Base-by-base conservation (phyloP, 2,113 vertebrate species). In the Mormyrus lacerda region DNA sequence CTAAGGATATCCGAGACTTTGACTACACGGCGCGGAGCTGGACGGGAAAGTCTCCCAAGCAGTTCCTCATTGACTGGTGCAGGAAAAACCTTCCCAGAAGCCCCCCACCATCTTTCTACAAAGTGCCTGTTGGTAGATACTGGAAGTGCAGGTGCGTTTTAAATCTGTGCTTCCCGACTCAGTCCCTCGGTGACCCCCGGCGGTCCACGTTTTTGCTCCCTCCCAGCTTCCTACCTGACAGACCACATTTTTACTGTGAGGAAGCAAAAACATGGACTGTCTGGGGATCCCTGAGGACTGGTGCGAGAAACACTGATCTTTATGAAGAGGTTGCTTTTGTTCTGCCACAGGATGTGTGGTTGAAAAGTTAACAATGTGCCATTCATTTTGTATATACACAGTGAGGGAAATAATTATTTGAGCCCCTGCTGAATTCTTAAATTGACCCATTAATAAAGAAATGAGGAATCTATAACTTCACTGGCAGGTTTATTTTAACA, bases 1-100 rank as follows among this genome's bases (percentile, higher is more conserved):
- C 96, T 0, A 96, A 96, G 89, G 98, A 99, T 93, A 48, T 99
- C 89, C 96, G 98, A 44, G 96, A 99, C 93, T 98, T 99, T 93
- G 98, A 99, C 94, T 99, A 99, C 93, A 99, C 97, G 0, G 94
- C 97, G 91, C 97, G 98, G 90, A 99, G 98, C 93, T 99, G 98
- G 98, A 99, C 98, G 2, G 98, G 98, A 90, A 99, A 99, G 94
- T 99, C 98, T 51, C 98, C 98, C 1, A 99, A 99, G 92, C 98
- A 99, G 92, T 99, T 99, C 92, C 96, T 99, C 88, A 99, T 99
- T 19, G 98, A 99, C 93, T 99, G 98, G 98, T 97, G 98, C 93
- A 94, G 98, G 89, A 99, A 99, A 93, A 98, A 99, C 92, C 97
- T 98, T 89, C 97, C 98, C 0, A 99, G 97, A 92, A 98, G 97